Evolutionary conservation across 2,113 vertebrate species (phyloP), one percentile per base, ranked within the genome.

Genomic region (Lagopus muta): DNA sequence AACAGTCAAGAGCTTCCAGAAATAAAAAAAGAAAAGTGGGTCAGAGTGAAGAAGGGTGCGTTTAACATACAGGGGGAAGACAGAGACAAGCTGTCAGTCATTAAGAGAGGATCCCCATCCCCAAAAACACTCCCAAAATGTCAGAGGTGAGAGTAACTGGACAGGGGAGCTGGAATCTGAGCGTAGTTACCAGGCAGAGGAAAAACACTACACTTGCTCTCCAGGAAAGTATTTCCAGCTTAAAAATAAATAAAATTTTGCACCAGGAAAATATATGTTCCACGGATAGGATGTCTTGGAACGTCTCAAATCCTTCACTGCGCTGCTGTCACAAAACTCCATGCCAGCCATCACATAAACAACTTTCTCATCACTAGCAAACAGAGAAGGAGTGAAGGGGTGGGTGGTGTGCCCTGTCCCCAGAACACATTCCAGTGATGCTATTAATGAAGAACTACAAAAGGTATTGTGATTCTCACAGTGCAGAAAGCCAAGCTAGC

Each of bases 71-170:
- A 5, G 54, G 80, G 70, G 62, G 65, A 81, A 93, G 86, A 90
- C 96, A 92, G 94, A 94, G 96, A 97, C 96, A 86, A 96, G 89
- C 82, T 90, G 94, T 94, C 96, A 90, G 24, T 97, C 94, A 90
- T 27, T 45, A 71, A 67, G 72, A 60, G 91, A 97, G 96, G 96
- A 96, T 96, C 93, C 93, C 93, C 95, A 88, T 80, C 48, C 86
- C 89, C 62, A 70, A 78, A 92, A 86, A 21, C 86, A 61, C 60
- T 28, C 66, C 69, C 74, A 87, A 97, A 97, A 97, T 95, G 90
- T 96, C 96, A 95, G 76, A 87, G 96, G 96, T 94, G 91, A 97
- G 71, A 71, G 88, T 43, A 70, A 81, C 50, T n/a, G 86, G 90
- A 52, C 86, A 80, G 71, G 75, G 73, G 86, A 91, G 61, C 3